Percentiles rank a stretch among this genome's conserved stretches.
Conservation (phyloP, 1,140 invertebrate species). For the Nylanderia fulva region DNA sequence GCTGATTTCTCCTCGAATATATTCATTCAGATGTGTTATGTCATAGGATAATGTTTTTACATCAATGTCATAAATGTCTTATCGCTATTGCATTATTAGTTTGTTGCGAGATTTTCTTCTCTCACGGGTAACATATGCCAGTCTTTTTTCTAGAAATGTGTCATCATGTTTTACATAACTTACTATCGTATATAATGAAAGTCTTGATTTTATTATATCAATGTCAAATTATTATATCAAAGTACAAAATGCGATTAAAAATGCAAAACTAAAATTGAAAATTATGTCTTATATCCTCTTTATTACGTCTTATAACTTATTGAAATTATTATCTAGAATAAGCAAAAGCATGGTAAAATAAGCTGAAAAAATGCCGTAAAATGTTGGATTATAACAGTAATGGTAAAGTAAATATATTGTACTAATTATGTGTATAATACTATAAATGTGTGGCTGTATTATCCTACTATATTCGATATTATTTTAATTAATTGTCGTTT, state of each 20-base stretch:
- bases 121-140: neutral
- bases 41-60: slow-evolving; percentile 22
- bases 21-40: slow-evolving; percentile 15
- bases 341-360: neutral
- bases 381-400: neutral
- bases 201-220: slow-evolving; percentile 10
- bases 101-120: slow-evolving; percentile 36
- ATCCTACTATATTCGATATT: neutral
- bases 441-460: no score
- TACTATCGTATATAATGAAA: neutral
- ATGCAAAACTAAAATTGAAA: no score
- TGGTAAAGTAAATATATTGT: neutral
- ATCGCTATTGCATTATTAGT: slow-evolving; percentile 28
- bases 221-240: neutral
- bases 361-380: neutral
- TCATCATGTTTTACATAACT: slow-evolving; percentile 32
- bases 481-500: neutral
- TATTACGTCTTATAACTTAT: neutral
- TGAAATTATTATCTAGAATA: neutral
- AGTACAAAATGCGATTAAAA: no score
- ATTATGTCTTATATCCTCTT: no score
- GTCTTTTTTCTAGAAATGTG: neutral
- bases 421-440: no score
- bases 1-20: slow-evolving; percentile 47
- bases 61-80: neutral